Evolutionary conservation across 2,797 vertebrate genomes (phyloP), one percentile per base, ranked within the genome.

Genomic region (Discoglossus pictus): DNA sequence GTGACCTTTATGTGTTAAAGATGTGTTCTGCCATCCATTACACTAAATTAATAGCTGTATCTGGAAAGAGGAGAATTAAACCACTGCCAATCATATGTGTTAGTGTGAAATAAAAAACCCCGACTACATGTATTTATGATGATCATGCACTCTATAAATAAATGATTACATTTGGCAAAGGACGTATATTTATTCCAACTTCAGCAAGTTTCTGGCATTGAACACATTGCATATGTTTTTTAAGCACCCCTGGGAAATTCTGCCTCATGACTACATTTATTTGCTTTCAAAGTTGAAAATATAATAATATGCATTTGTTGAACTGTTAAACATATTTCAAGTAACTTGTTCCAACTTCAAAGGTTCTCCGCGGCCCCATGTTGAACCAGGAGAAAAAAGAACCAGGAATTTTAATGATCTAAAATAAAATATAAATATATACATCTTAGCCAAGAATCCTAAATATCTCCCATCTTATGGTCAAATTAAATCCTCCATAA

Each of bases 1-100:
- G 8, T 18, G 16, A 44, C 42, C 42, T 44, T 44, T 44, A 36
- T 12, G 15, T 44, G 42, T 44, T 18, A 44, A 44, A 44, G 15
- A 18, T 18, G 8, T 18, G 16, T 44, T 44, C 42, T 18, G 15
- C 16, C 42, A n/a, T 7, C 42, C 42, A 44, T 18, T 44, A 7
- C 17, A 17, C 42, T 9, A 17, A 17, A 44, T 44, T 7, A 44
- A 7, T 18, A 6, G 6, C n/a, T 43, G 42, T 4, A 31, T 4
- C 27, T 31, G 27, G 27, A 18, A 17, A 7, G 42, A 7, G 11
- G 42, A 13, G 16, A 8, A 44, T 3, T 4, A 17, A 15, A 17
- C 2, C 12, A 42, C 16, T 17, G 42, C 16, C 16, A 44, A 44
- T 44, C 42, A 44, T 17, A 18, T 18, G 2, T 8, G 7, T 44